Evolutionary conservation across 2,113 vertebrate species (phyloP).

Genomic region (Phainopepla nitens): DNA sequence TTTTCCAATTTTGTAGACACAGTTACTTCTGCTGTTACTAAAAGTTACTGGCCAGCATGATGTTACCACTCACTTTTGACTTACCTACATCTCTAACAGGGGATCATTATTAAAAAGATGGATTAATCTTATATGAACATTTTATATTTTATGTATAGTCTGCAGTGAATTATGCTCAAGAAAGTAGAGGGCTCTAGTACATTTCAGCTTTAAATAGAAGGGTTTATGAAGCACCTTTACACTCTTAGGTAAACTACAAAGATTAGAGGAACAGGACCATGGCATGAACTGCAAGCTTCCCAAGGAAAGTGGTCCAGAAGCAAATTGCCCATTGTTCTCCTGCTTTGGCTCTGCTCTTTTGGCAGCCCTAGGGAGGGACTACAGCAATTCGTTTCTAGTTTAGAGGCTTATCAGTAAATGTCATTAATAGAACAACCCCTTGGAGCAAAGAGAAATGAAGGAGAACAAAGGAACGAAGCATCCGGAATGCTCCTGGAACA

Average conservation of each 20-base stretch:
- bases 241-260: background rate
- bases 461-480: background rate
- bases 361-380: background rate
- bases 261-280: background rate
- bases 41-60: background rate
- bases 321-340: background rate
- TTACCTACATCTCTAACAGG: background rate
- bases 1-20: background rate
- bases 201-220: background rate
- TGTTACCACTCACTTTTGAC: background rate
- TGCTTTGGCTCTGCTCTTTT: background rate
- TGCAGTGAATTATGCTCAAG: background rate
- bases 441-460: background rate
- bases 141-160: background rate
- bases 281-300: background rate
- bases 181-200: background rate
- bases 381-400: background rate
- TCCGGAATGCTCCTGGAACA: background rate
- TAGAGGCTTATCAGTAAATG: background rate
- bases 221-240: background rate
- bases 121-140: background rate
- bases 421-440: background rate
- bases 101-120: background rate
- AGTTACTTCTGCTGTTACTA: background rate
- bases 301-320: background rate